Base-by-base conservation (phyloP, 2,113 vertebrate species). In the Oncorhynchus gorbuscha region DNA sequence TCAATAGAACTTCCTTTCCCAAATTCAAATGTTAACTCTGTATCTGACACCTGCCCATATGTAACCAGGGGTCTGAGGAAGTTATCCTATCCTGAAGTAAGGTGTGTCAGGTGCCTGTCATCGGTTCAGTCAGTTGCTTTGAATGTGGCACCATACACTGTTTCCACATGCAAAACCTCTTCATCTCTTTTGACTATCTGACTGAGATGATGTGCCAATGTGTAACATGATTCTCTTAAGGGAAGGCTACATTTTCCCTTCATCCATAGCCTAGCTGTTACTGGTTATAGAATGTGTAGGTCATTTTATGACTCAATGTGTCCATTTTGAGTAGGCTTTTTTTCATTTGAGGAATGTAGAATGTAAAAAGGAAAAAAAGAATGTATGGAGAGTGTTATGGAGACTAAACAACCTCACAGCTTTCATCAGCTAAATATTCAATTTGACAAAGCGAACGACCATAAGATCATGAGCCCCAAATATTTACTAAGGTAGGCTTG, bases 111-210 rank as follows among this genome's bases (percentile, higher is more conserved):
- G 51, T 16, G 51, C 51, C 51, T 18, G 51, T 55, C 51, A 55
- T 55, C 1, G 3, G 51, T 5, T 55, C 11, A 16, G 16, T 14
- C 12, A 65, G n/a, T 39, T 58, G 45, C 55, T 79, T 75, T 78
- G 51, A 78, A 78, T 78, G 22, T 24, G 64, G 24, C 72, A 45
- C 22, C 71, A 58, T 58, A 6, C 55, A 58, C 14, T 20, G 20
- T 20, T 20, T 14, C 55, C 55, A 62, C 48, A 59, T 59, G 55
- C 26, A 45, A 35, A 35, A 65, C 59, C n/a, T 8, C 6, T 67
- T 28, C 28, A 16, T 32, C 9, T 67, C 16, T 67, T 13, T 30
- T 67, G 14, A 67, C 13, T 12, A 30, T 30, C 28, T 67, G 28
- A 28, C 65, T 45, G 39, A 45, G 11, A n/a, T 48, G 5, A 69